Base-by-base conservation (phyloP, 2,888 invertebrate genomes). In the Aleiodes alternator region DNA sequence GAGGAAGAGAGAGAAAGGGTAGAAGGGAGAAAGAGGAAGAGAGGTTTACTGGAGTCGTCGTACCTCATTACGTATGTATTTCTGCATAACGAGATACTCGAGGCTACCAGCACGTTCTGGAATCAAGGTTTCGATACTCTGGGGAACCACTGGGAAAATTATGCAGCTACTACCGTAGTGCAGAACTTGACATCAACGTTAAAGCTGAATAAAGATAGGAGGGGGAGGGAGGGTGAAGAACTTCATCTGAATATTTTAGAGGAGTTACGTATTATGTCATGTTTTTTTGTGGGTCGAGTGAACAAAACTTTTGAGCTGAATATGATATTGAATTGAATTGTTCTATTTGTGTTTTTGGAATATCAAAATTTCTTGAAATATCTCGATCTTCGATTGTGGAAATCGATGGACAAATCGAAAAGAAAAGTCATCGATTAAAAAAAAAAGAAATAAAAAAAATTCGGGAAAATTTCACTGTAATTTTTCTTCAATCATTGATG, bases 31-130 rank as follows among this genome's bases (percentile, higher is more conserved):
- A 14, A 64, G 53, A 50, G 31, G 64, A 29, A 72, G 34, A 11
- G 59, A 50, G 53, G 53, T 64, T 48, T 56, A 55, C 70, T 38
- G 23, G 31, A 59, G 55, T 59, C 69, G 56, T 72, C 51, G 68
- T 74, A 77, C 69, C 69, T 76, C 77, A 81, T 79, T 80, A 79
- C 76, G 79, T 77, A 76, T 79, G 80, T 80, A 79, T 80, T 76
- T 78, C 80, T 78, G 80, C 80, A 77, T 78, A 82, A 82, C 64
- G 64, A 64, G 64, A 64, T 64, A 64, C 64, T 75, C 76, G 71
- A 48, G 64, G 64, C 48, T 64, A 64, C 43, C 43, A 14, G 64
- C 64, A 73, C 66, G 48, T 71, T 51, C 68, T 69, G 72, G 74
- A 73, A 77, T 79, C 76, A 75, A 77, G 57, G 61, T 72, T 70